Evolutionary conservation across 1,140 invertebrate genomes (phyloP).

Genomic region (Gonatopus flavifemur): DNA sequence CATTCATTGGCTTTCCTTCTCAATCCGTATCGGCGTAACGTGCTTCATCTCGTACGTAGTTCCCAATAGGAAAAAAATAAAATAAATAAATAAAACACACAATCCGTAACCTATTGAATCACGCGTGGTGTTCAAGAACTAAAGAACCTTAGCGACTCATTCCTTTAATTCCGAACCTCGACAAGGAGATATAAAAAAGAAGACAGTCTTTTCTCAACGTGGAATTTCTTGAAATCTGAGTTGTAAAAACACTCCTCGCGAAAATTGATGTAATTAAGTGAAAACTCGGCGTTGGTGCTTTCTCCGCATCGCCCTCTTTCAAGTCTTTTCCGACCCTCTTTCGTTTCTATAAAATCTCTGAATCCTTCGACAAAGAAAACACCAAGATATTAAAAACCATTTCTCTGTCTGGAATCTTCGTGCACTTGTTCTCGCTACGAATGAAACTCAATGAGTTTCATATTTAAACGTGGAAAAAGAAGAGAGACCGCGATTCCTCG

Average conservation of each 20-base stretch:
- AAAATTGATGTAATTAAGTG: slow-evolving; percentile 36
- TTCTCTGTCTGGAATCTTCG: slow-evolving; percentile 29
- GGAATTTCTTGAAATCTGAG: too few relatives aligned
- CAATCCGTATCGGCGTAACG: too few relatives aligned
- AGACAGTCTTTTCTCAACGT: too few relatives aligned
- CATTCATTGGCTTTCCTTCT: too few relatives aligned
- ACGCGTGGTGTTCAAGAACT: too few relatives aligned
- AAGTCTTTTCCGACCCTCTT: neutral
- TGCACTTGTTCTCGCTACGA: slow-evolving; percentile 31
- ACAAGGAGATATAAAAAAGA: too few relatives aligned
- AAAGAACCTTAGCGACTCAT: too few relatives aligned
- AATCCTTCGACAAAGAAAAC: slow-evolving; percentile 25
- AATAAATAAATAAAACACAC: too few relatives aligned
- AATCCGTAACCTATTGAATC: too few relatives aligned
- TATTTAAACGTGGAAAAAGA: slow-evolving; percentile 16
- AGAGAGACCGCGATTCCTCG: slow-evolving; percentile 6
- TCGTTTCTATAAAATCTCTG: slow-evolving; percentile 19
- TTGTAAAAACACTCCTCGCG: slow-evolving; percentile 28
- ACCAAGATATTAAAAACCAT: slow-evolving; percentile 32
- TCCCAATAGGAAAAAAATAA: too few relatives aligned
- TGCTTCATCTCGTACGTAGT: too few relatives aligned
- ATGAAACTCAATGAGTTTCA: slow-evolving; percentile 30
- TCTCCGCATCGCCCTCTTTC: neutral
- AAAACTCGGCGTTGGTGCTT: slow-evolving; percentile 26
- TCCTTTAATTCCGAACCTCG: too few relatives aligned